Conservation (phyloP, 2,113 vertebrate species). For the Ctenomys sociabilis region DNA sequence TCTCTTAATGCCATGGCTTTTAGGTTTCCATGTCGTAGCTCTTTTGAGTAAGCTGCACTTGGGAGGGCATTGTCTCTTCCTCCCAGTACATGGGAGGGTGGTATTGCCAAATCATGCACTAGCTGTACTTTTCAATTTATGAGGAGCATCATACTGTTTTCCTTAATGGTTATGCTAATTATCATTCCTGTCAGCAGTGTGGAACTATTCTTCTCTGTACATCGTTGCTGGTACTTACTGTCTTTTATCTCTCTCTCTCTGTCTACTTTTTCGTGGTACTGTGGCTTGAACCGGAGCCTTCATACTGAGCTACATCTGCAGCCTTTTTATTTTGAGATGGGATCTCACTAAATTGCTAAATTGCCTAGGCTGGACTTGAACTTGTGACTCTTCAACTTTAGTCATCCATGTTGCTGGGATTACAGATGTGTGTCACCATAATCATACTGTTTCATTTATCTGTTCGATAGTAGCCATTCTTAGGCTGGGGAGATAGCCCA, state of each 20-base stretch:
- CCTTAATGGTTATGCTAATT: background rate
- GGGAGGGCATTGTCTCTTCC: background rate
- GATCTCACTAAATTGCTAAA: background rate
- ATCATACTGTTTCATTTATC: background rate
- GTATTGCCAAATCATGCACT: background rate
- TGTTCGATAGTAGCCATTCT: background rate
- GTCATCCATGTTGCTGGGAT: background rate
- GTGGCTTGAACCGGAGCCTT: background rate
- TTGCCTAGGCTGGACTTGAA: background rate
- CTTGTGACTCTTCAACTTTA: background rate
- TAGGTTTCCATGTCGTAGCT: background rate
- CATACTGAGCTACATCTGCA: background rate
- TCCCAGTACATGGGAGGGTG: too few relatives aligned
- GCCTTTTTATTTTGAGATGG: background rate
- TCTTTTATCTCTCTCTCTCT: rapidly evolving
- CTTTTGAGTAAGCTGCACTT: background rate
- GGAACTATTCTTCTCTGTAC: background rate
- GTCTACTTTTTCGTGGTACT: too few relatives aligned
- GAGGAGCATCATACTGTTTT: background rate
- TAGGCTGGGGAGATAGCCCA: too few relatives aligned
- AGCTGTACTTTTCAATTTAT: background rate
- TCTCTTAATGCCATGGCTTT: background rate
- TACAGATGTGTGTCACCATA: background rate
- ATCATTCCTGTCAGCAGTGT: background rate
- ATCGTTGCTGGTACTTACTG: background rate